Base-by-base conservation (phyloP, 1,140 invertebrate genomes). In the Diorhabda carinulata region DNA sequence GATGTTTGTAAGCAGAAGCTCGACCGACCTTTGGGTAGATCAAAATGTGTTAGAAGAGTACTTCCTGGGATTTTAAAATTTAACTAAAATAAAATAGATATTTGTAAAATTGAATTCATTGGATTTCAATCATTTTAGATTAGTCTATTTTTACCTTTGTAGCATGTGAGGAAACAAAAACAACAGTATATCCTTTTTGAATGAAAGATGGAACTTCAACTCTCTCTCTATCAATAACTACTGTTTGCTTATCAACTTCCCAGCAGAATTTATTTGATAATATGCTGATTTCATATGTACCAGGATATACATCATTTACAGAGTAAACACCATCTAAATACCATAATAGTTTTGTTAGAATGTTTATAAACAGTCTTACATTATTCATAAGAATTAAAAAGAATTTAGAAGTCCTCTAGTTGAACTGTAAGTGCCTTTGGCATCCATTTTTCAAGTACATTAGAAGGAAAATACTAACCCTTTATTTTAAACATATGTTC, bases 281-380 rank as follows among this genome's bases (percentile, higher is more conserved):
- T 59, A 94, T 86, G 2, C 86, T 85, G 1, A 94, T 80, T 82
- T 91, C 86, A 76, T 96, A 97, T 57, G 89, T 87, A 40, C 94
- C 96, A 4, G 93, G 91, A 44, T 92, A 82, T 9, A 98, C 86
- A 68, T 93, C 89, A 25, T 84, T 83, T 73, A 97, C 95, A 7
- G 82, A 81, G 79, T 96, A 98, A 43, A 84, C 84, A 5, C 89
- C 89, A 79, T 86, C 90, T 90, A 72, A 85, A 81, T 3, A 57
- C 64, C n/a, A 44, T 66, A 56, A 65, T 66, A 43, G 61, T 25
- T 25, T 25, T 25, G 25, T 25, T 25, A 25, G 0, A 25, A 25
- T 25, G 25, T 25, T 25, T 25, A 25, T 25, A 25, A 25, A 25
- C 25, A 25, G 25, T 25, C 25, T 25, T 25, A 25, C 25, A 25